Evolutionary conservation across 2,113 vertebrate genomes (phyloP).

Genomic region (Callipepla squamata): DNA sequence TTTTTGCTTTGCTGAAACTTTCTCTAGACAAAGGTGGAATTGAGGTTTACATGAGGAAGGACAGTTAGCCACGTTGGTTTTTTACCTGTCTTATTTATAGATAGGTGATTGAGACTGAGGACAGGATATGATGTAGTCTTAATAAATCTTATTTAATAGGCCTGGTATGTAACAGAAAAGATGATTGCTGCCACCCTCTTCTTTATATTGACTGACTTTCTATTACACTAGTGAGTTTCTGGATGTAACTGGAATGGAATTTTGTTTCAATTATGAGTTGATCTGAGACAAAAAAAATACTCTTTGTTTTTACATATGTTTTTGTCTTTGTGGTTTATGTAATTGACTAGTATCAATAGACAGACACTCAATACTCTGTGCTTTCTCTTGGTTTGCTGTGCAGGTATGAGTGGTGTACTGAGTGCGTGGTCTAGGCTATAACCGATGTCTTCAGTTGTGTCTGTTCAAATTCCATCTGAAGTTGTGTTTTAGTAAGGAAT

Average conservation of each 20-base stretch:
- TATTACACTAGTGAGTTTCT: neutral
- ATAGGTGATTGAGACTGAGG: neutral
- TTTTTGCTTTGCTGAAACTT: neutral
- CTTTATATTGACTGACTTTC: neutral
- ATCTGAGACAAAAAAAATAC: neutral
- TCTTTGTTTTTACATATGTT: fast-evolving
- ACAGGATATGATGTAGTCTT: neutral
- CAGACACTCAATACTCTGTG: neutral
- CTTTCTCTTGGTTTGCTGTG: neutral
- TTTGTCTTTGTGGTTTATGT: neutral
- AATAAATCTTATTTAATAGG: neutral
- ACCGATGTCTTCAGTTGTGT: neutral
- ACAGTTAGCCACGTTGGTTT: neutral
- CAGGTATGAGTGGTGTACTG: neutral
- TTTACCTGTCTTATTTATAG: neutral
- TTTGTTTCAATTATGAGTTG: neutral
- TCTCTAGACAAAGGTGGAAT: neutral
- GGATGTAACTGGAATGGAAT: neutral
- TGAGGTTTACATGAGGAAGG: neutral
- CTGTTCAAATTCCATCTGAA: neutral
- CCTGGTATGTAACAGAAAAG: neutral
- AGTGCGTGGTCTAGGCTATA: neutral
- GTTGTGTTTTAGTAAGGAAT: neutral
- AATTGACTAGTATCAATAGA: neutral
- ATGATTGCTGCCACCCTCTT: neutral